Evolutionary conservation across 2,113 vertebrate species (phyloP).

Genomic region (Chaenogobius annularis): DNA sequence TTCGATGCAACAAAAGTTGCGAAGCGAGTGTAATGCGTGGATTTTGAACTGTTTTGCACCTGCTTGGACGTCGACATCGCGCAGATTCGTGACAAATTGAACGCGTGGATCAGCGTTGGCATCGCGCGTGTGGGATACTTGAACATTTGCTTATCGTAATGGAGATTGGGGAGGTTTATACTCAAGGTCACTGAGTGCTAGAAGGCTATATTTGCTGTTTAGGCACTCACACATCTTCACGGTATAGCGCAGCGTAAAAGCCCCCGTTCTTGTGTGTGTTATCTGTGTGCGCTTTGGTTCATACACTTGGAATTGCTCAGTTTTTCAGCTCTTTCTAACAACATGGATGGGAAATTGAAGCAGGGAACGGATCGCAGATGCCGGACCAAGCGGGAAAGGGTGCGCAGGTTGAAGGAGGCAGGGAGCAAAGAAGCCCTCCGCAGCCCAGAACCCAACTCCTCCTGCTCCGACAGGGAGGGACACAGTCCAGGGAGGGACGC

Average conservation of each 20-base stretch:
- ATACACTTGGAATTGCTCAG: constrained; percentile 43
- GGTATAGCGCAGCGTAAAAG: constrained; percentile 48
- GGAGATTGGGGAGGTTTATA: constrained; percentile 69
- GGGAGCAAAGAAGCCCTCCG: constrained; percentile 78
- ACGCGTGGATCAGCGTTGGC: constrained; percentile 63
- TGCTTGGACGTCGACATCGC: constrained; percentile 69
- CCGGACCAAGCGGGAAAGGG: constrained; percentile 85
- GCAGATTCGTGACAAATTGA: constrained; percentile 60
- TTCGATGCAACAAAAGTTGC: constrained; percentile 81
- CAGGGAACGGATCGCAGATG: constrained; percentile 83
- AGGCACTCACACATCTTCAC: constrained; percentile 28
- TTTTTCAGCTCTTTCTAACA: constrained; percentile 38
- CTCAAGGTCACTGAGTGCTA: constrained; percentile 81
- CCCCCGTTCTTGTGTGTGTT: constrained; percentile 38
- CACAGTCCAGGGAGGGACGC: constrained; percentile 83
- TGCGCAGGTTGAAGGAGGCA: constrained; percentile 84
- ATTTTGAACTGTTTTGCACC: constrained; percentile 72
- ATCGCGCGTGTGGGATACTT: constrained; percentile 69
- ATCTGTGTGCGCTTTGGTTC: constrained; percentile 40
- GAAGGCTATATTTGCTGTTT: constrained; percentile 55
- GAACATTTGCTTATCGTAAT: constrained; percentile 68
- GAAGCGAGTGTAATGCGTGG: constrained; percentile 61
- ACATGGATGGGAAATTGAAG: constrained; percentile 90
- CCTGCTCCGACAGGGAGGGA: constrained; percentile 86
- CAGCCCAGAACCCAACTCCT: constrained; percentile 84